phyloP scores from a whole-genome alignment of 1,140 invertebrate species.

The Watersipora subatra region DNA sequence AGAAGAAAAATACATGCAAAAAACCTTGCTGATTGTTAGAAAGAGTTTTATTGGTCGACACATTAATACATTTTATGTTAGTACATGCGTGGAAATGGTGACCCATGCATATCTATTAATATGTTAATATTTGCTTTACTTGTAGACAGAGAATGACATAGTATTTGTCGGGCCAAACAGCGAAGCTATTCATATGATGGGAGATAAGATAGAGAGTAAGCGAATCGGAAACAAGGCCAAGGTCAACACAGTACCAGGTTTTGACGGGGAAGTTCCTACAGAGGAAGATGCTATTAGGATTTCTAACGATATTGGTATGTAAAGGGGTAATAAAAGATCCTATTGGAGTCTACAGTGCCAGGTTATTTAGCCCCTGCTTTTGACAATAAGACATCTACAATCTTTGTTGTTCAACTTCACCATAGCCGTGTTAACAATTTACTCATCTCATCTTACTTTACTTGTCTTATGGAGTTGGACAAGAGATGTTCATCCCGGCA shows the following conservation, averaged over 20 bases:
- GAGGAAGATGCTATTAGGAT: slow-evolving; percentile 52
- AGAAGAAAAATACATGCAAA: too few species aligned
- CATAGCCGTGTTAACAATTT: too few species aligned
- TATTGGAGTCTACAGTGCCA: too few species aligned
- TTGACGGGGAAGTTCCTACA: slow-evolving; percentile 42
- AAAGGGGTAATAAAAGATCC: background rate
- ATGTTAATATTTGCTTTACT: background rate
- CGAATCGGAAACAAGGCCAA: slow-evolving; percentile 52
- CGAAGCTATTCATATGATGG: slow-evolving; percentile 52
- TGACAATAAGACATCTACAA: background rate
- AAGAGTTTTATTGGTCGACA: too few species aligned
- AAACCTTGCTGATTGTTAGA: too few species aligned
- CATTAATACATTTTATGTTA: too few species aligned
- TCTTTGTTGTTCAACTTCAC: background rate
- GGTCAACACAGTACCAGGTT: slow-evolving; percentile 51
- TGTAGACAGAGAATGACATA: slow-evolving; percentile 43
- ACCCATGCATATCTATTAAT: too few species aligned
- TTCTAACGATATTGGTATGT: slow-evolving; percentile 47
- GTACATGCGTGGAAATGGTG: too few species aligned
- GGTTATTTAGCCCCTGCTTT: background rate
- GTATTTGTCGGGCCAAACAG: slow-evolving; percentile 56
- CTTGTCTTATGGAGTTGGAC: too few species aligned
- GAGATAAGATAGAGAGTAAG: slow-evolving; percentile 62
- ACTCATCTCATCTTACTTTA: too few species aligned
- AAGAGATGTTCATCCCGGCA: too few species aligned